Evolutionary conservation across 2,888 invertebrate species (phyloP).

Genomic region (Alviniconcha strummeri): DNA sequence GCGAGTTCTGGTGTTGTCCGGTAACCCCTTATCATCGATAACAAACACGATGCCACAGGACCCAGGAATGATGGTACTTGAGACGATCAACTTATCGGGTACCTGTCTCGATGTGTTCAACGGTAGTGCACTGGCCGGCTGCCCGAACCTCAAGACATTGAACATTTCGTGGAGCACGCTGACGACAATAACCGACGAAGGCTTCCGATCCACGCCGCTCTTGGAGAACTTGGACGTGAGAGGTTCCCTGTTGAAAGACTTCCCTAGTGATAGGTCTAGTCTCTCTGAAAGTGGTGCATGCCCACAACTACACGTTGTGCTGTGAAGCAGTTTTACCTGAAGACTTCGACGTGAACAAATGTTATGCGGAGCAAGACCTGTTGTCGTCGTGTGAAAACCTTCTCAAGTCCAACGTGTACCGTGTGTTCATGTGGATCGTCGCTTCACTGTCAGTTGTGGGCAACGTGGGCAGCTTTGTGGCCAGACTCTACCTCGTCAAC

Average conservation of each 20-base stretch:
- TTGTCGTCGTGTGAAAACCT: constrained; percentile 19
- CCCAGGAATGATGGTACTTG: background rate
- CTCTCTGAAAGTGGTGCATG: background rate
- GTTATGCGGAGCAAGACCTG: constrained; percentile 17
- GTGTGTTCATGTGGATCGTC: constrained; percentile 30
- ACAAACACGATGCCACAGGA: background rate
- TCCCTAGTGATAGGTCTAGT: background rate
- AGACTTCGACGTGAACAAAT: background rate
- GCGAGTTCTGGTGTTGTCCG: background rate
- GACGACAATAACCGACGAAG: background rate
- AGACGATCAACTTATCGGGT: background rate
- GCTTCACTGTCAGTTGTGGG: constrained; percentile 24
- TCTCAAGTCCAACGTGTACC: constrained; percentile 3
- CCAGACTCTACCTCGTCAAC: constrained; percentile 12
- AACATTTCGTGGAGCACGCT: background rate
- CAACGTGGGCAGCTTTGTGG: constrained; percentile 23
- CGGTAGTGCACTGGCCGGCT: background rate
- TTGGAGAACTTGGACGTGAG: constrained; percentile 1
- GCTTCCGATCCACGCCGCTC: background rate
- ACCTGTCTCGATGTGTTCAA: background rate
- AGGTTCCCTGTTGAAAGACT: background rate
- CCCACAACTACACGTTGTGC: constrained; percentile 7
- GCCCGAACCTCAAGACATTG: background rate
- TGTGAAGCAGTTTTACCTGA: constrained; percentile 14
- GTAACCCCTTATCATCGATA: background rate